Evolutionary conservation across 2,888 invertebrate genomes (phyloP), one percentile per base, ranked within the genome.

Genomic region (Epirrhoe alternata): DNA sequence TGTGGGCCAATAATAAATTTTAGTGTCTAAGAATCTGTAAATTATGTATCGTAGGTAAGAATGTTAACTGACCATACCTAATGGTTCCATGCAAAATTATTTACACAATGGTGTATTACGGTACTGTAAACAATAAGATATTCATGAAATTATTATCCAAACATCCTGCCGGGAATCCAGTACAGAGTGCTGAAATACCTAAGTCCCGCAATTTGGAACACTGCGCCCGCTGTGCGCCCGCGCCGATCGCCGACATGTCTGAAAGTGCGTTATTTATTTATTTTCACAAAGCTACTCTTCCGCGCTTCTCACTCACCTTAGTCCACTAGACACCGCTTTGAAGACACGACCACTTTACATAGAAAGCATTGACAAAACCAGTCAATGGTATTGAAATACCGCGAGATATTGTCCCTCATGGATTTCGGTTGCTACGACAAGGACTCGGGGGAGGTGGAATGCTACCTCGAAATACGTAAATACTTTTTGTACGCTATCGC

Each of bases 391-490:
- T 78, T 79, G 68, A 79, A 77, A 79, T 76, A 79, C 70, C 81
- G 80, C 79, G 76, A 74, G 75, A 69, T 77, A 72, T 77, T 76
- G 66, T 77, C 78, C 83, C 84, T 81, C 87, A 95, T 95, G 94
- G 94, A 94, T 91, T 94, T 94, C 88, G 95, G 95, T 83, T 94
- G 94, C 88, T 90, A 93, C 85, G 94, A 95, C 89, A 95, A 95
- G 84, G 94, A 94, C 78, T 95, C 95, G 68, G 95, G 95, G 77
- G 95, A 95, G 86, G 92, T 95, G 90, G 95, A 95, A 92, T 95
- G 95, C 90, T 95, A 95, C 94, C 88, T 95, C 81, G 95, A 95
- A 94, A 95, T 95, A 93, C 94, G 95, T 95, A 94, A 94, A 94
- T 94, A 89, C 83, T 82, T 86, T 89, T 88, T 87, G 76, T 83